phyloP scores from a whole-genome alignment of 2,113 vertebrate genomes.

The Salvelinus namaycush region DNA sequence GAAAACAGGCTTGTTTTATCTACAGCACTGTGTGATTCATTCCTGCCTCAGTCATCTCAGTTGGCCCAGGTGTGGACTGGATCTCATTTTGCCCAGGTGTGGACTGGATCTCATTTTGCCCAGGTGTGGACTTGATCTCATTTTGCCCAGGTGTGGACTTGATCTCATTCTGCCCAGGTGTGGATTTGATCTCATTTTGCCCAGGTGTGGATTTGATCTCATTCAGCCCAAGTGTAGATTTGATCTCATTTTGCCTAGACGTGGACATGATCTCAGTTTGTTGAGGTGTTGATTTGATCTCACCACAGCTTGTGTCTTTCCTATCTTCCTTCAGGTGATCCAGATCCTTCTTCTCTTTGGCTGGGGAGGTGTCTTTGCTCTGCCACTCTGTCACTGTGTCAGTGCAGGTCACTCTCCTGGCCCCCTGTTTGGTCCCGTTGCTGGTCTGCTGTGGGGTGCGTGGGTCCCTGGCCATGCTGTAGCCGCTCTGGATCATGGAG shows the following conservation, averaged over 20 bases:
- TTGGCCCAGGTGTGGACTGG: too few species aligned
- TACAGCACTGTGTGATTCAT: too few species aligned
- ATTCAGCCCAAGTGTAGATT: too few species aligned
- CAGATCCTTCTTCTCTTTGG: background rate
- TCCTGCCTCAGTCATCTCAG: too few species aligned
- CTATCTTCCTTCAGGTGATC: background rate
- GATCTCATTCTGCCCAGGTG: too few species aligned
- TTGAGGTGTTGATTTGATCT: background rate
- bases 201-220: too few species aligned
- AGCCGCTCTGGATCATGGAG: conserved; percentile 47
- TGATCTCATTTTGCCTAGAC: background rate
- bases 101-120: too few species aligned
- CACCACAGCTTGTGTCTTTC: background rate
- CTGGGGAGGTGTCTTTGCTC: conserved; percentile 29
- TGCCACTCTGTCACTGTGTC: conserved; percentile 21
- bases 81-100: too few species aligned
- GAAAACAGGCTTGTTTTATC: too few species aligned
- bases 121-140: too few species aligned
- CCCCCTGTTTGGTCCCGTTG: conserved; percentile 38
- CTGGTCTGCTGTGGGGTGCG: conserved; percentile 12
- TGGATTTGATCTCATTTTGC: too few species aligned
- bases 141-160: too few species aligned
- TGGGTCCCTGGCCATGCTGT: conserved; percentile 52
- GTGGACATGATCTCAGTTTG: background rate
- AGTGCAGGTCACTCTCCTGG: conserved; percentile 9